These are phyloP conservation scores for Apamea monoglypha DNA, from an alignment of 2,888 invertebrate genomes.

Conservation along the genomic window DNA sequence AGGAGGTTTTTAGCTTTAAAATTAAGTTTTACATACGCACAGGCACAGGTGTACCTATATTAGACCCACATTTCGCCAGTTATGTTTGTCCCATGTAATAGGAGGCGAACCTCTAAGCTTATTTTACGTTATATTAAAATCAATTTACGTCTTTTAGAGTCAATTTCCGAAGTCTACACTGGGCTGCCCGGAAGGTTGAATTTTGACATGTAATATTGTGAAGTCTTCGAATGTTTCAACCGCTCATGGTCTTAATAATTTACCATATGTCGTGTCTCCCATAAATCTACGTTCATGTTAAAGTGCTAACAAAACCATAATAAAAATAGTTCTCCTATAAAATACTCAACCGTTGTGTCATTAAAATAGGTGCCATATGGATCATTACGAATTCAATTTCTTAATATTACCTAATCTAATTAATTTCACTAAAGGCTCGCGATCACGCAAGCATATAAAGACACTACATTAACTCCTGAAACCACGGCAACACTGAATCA, in stretches of 20 bases:
- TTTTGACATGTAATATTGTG: background rate
- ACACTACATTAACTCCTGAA: background rate
- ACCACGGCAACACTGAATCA: constrained; percentile 4
- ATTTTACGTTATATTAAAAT: background rate
- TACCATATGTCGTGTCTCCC: background rate
- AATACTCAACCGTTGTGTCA: background rate
- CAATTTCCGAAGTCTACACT: too few relatives aligned
- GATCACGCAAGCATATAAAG: constrained; percentile 1
- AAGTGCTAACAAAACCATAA: background rate
- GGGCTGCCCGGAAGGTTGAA: background rate
- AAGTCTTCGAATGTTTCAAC: background rate
- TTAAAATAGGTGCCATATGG: background rate
- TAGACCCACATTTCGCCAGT: too few relatives aligned
- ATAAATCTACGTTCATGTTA: background rate
- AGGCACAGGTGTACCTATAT: too few relatives aligned
- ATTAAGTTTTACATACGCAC: too few relatives aligned
- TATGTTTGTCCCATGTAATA: too few relatives aligned
- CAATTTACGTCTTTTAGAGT: background rate
- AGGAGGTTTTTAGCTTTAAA: too few relatives aligned
- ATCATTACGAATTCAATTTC: background rate
- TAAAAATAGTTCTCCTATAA: background rate
- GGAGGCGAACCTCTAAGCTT: too few relatives aligned
- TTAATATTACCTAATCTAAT: background rate
- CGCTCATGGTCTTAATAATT: background rate
- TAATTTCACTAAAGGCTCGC: background rate